These are phyloP conservation scores for Hozukius guyotensis DNA, from an alignment of 2,797 vertebrate genomes.

Conservation along the genomic window DNA sequence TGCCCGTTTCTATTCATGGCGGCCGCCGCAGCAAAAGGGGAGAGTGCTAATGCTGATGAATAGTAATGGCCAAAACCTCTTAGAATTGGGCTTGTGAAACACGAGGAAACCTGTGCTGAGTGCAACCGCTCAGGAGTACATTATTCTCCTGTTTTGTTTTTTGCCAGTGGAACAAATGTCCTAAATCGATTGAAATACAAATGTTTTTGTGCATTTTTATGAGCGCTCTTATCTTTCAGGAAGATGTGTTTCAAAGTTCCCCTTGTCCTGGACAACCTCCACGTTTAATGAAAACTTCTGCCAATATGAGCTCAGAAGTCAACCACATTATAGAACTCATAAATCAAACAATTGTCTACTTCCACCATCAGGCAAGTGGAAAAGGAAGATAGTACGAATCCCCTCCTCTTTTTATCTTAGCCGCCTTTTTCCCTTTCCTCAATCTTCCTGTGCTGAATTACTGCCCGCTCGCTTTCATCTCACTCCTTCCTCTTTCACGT, in stretches of 20 bases:
- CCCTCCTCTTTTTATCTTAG: conserved; percentile 18
- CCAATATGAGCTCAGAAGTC: conserved; percentile 26
- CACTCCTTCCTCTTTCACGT: neutral
- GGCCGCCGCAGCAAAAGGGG: conserved; percentile 49
- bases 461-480: conserved; percentile 14
- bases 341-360: conserved; percentile 61
- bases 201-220: neutral
- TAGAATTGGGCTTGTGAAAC: conserved; percentile 44
- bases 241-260: conserved; percentile 30
- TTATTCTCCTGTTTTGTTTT: conserved; percentile 13
- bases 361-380: conserved; percentile 39
- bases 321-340: conserved; percentile 53
- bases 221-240: neutral
- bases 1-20: conserved; percentile 61
- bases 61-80: conserved; percentile 45
- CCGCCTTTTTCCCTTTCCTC: conserved; percentile 10
- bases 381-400: conserved; percentile 28
- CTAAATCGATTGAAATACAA: neutral
- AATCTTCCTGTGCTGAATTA: conserved; percentile 26
- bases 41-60: conserved; percentile 60
- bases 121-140: conserved; percentile 19
- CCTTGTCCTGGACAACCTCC: conserved; percentile 8
- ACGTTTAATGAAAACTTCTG: conserved; percentile 52
- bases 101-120: conserved; percentile 38
- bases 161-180: conserved; percentile 13